Evolutionary conservation across 1,140 invertebrate genomes (phyloP).

Genomic region (Drosophila persimilis): DNA sequence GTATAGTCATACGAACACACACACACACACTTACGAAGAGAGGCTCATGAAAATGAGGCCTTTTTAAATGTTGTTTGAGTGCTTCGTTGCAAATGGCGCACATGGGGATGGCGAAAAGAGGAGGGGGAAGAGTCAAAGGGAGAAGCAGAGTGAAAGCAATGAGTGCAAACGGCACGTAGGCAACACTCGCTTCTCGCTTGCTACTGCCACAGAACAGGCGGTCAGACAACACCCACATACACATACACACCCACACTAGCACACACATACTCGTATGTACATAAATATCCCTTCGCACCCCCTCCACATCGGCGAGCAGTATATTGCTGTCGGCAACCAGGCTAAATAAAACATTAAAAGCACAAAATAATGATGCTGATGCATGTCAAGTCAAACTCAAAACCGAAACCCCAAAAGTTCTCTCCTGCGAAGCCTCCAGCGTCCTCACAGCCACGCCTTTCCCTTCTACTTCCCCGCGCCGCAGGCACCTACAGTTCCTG

Average conservation of each 20-base stretch:
- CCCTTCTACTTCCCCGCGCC: not conserved
- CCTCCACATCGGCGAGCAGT: conserved; percentile 9
- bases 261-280: no score
- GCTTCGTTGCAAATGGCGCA: conserved; percentile 69
- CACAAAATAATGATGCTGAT: conserved; percentile 79
- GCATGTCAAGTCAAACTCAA: conserved; percentile 78
- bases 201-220: conserved; percentile 24
- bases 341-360: conserved; percentile 79
- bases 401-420: conserved; percentile 72
- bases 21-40: conserved; percentile 25
- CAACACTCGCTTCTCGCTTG: conserved; percentile 27
- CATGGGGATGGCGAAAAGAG: conserved; percentile 4
- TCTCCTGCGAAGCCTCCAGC: not conserved
- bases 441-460: no score
- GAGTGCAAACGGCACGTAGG: conserved; percentile 68
- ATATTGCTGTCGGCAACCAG: conserved; percentile 65
- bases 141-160: conserved; percentile 19
- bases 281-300: not conserved
- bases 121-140: not conserved
- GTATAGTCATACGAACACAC: conserved; percentile 1
- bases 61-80: conserved; percentile 80
- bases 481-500: not conserved
- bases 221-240: conserved; percentile 43
- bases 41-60: conserved; percentile 74
- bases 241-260: not conserved